Evolutionary conservation across 1,140 invertebrate genomes (phyloP), one percentile per base, ranked within the genome.

Genomic region (Rhynchophorus ferrugineus): DNA sequence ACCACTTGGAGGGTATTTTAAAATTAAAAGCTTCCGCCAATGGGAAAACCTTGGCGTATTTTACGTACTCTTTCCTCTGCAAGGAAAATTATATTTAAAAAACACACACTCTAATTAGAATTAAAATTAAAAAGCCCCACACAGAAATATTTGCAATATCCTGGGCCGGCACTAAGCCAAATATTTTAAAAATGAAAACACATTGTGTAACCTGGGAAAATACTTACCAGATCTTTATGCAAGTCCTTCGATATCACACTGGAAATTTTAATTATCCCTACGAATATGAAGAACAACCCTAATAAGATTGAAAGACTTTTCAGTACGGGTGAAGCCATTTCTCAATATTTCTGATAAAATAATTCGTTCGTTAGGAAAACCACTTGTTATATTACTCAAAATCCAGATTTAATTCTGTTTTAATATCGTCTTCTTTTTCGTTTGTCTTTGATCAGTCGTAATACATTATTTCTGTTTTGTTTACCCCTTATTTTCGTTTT

Each of bases 1-100:
- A 95, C 83, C 89, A 90, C 80, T 96, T 91, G 53, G 92, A 88
- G 54, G 90, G 87, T 49, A 95, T 75, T 75, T 93, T 93, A 60
- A 93, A 83, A 62, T 89, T 85, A 52, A 93, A 71, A 17, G 80
- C 76, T 57, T 84, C 82, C 2, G 86, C 78, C 3, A 97, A 73
- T 29, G 94, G 95, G 71, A 98, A 97, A 11, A 97, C 93, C 78
- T 95, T 96, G 6, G 92, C 86, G 75, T 95, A 95, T 73, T 92
- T 90, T 1, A 96, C 92, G 70, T 95, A 98, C 70, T 94, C 91
- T 73, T 94, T 94, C 69, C 93, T 81, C 92, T 96, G 77, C 50
- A 86, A 87, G 74, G 69, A 67, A 65, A 66, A 42, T 20, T 35
- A 8, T 14, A 24, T 18, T 55, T 59, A 29, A 29, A 29, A 29